Evolutionary conservation across 30 jellyfish, hydroid and myxozoan species (phyloP), one percentile per base, ranked within the genome.

Genomic region (Calvadosia cruxmelitensis): DNA sequence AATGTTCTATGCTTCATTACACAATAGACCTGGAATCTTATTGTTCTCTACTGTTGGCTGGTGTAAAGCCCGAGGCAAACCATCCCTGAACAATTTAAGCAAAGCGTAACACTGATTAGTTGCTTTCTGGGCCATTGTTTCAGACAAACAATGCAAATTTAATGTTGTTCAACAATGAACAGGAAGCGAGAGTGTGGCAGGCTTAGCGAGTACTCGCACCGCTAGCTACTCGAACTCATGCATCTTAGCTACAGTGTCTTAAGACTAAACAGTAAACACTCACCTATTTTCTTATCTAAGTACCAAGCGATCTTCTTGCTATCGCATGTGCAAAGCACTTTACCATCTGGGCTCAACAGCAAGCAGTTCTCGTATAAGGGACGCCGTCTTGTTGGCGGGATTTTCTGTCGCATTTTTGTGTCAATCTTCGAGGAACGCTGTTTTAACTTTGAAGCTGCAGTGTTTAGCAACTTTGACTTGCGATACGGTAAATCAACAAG

Each of bases 301-400:
- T 87, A 87, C 96, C 96, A 87, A 28, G 70, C 78, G 0, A 91
- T 93, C 71, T 87, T 87, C 76, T 72, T 74, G 31, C 53, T 68
- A 66, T 79, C 92, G 34, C 92, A 78, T 10, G 96, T 87, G 69
- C 93, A 81, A 31, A 87, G 49, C 0, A 87, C 83, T 24, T 75
- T 34, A 15, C 81, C 89, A 75, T 87, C 96, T 27, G 96, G 94
- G 26, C 93, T 93, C 34, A 71, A 31, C 64, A 87, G 80, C 27
- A 79, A 65, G 67, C 96, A 87, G 84, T 87, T 87, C 33, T 87
- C 93, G 52, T 87, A 87, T 30, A 87, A 70, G 29, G 96, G 96
- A 28, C 78, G 67, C 42, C 61, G 80, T 30, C 96, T 85, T 29
- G 78, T 68, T 29, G 87, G 83, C 3, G 53, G 42, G 23, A 50